Base-by-base conservation (phyloP, 2,888 invertebrate genomes). In the Parapristionchus giblindavisi region DNA sequence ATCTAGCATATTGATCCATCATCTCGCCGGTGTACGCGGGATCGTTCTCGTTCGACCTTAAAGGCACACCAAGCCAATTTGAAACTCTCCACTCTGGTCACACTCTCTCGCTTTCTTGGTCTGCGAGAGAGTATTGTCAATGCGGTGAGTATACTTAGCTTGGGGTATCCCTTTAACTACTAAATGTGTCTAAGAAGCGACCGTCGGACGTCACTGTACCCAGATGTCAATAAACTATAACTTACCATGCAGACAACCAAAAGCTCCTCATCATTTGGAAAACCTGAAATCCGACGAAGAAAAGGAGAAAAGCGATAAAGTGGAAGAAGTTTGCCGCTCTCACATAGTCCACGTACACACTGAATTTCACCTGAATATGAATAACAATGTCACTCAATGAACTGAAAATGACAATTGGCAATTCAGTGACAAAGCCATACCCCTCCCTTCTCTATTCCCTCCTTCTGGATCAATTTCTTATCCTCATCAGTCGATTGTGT, bases 341-440 rank as follows among this genome's bases (percentile, higher is more conserved):
- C 81, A 95, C 90, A 89, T 97, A 98, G 89, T 94, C 93, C 83
- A 93, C 92, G 90, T 96, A 96, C 0, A 97, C 95, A 77, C 91
- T 90, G 91, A 93, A 92, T 89, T 94, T 94, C 5, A 97, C 94
- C 63, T 65, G 11, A 5, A 52, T 36, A 36, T 1, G 17, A 8
- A 43, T 14, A 43, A 43, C 17, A 14, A 43, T 14, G 17, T 8
- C 11, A 43, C 8, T 43, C 43, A 43, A 43, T 43, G 8, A 14
- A 43, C 17, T 43, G 8, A 17, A 43, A 43, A 14, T 17, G 43
- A 56, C 3, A 29, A 0, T 38, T 36, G 17, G 27, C 24, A 38
- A 61, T 36, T 36, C 24, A 21, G n/a, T n/a, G n/a, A n/a, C n/a
- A n/a, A n/a, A n/a, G n/a, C 11, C 63, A 34, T n/a, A 68, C 68